Base-by-base conservation (phyloP, 2,113 vertebrate species). In the Pterocles burchelli region DNA sequence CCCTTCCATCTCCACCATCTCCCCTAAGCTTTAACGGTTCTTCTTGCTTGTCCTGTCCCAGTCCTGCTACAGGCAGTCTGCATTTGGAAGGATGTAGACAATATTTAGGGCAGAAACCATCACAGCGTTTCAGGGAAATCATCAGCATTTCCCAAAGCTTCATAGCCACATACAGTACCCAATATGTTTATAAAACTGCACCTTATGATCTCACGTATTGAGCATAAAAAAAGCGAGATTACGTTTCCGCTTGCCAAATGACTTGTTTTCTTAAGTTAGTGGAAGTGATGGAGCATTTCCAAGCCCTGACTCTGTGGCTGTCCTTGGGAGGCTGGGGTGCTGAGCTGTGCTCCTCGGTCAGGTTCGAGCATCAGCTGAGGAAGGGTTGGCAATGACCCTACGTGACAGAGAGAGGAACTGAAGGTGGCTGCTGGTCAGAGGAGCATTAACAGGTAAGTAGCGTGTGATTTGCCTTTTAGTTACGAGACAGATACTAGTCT, bases 131-230 rank as follows among this genome's bases (percentile, higher is more conserved):
- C 57, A 58, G 51, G 29, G n/a, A 43, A 36, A 26, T 12, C 55
- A 26, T 33, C 38, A 34, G 6, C 0, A 0, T 76, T 71, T 89
- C 84, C 73, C 34, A 61, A 36, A 52, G 49, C 61, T 22, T 2
- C 1, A 1, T 8, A 67, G 61, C 41, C 59, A 51, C 18, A 3
- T 52, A 14, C 33, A 5, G 0, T 45, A 57, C 52, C 72, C 10
- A 12, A 1, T 38, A 5, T 11, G 21, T 71, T 92, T 36, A 34
- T 28, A 65, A 24, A 80, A 46, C 43, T 55, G 33, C 38, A 54
- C 57, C 52, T 92, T 36, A 6, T 48, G 26, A 41, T 34, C 55
- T 62, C 52, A 55, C 19, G 17, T 7, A 12, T 11, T 16, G 34
- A 90, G 41, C 29, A 10, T 28, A 76, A 51, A n/a, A 19, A 43